Evolutionary conservation across 1,140 invertebrate species (phyloP), one percentile per base, ranked within the genome.

Genomic region (Drosophila quadrilineata): DNA sequence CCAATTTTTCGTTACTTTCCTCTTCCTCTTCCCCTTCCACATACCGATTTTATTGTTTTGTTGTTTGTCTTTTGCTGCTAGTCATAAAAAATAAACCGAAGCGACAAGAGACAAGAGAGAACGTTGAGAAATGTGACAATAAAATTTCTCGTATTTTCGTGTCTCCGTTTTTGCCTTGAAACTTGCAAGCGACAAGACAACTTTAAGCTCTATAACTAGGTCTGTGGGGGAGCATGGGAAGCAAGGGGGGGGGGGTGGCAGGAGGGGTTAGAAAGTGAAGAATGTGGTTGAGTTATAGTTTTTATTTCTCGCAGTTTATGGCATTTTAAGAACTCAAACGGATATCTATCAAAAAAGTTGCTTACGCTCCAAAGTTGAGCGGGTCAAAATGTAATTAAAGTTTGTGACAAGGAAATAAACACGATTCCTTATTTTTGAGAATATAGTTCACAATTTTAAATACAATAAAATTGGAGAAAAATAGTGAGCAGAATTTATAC

Each of bases 111-210:
- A 40, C 14, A 21, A 40, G 14, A 36, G 14, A 36, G 31, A 19
- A n/a, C n/a, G n/a, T n/a, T n/a, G 31, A 22, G 16, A 77, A 59
- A 62, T 57, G 49, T 60, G 69, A 72, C 74, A 77, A 69, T 77
- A 77, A 77, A 77, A 77, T 64, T 72, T n/a, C n/a, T n/a, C n/a
- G n/a, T n/a, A n/a, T n/a, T n/a, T n/a, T 77, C 17, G 22, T 54
- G 36, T 26, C 12, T 53, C 12, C 28, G 53, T 50, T 40, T 49
- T 67, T 40, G 56, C 65, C 71, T 58, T 56, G 46, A 45, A 49
- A 31, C 21, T 19, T n/a, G n/a, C 28, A 19, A 33, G 26, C 8
- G 12, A 33, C 17, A 40, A 17, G 53, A 45, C 53, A 46, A 35
- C 53, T 45, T 43, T 57, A 50, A 50, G 48, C 31, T 28, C 41